Evolutionary conservation across 1,140 invertebrate species (phyloP).

Genomic region (Drosophila sulfurigaster): DNA sequence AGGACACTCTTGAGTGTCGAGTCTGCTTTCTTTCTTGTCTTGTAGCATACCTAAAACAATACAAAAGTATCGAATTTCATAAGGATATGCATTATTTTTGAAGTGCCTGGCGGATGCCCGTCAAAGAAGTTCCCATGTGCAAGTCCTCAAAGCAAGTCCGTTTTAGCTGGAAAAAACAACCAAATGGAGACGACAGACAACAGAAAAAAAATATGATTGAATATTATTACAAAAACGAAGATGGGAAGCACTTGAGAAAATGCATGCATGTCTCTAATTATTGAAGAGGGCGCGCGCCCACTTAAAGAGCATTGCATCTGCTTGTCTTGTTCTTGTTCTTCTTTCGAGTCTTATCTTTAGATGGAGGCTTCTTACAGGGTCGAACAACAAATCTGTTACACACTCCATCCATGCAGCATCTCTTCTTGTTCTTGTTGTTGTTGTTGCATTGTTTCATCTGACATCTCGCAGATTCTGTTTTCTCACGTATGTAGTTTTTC

Average conservation of each 20-base stretch:
- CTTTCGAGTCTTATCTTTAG: conserved; percentile 9
- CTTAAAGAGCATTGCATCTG: conserved; percentile 41
- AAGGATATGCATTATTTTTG: conserved; percentile 60
- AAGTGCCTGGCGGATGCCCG: conserved; percentile 43
- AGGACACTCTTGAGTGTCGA: conserved; percentile 46
- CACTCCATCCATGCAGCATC: too few relatives aligned
- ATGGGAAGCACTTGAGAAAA: conserved; percentile 54
- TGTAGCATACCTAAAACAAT: conserved; percentile 53
- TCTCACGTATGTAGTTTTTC: conserved; percentile 63
- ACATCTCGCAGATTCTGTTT: conserved; percentile 36
- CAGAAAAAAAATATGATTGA: conserved; percentile 33
- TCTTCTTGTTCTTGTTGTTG: too few relatives aligned
- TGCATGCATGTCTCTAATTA: conserved; percentile 72
- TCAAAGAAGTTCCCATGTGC: conserved; percentile 48
- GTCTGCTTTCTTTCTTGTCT: conserved; percentile 47
- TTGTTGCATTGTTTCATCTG: conserved; percentile 30
- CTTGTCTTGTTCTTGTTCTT: neutral
- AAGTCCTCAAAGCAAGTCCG: conserved; percentile 35
- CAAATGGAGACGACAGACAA: too few relatives aligned
- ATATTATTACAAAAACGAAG: conserved; percentile 9
- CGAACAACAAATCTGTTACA: conserved; percentile 14
- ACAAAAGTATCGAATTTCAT: conserved; percentile 73
- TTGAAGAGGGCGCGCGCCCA: conserved; percentile 62
- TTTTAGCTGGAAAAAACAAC: neutral
- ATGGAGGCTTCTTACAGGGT: conserved; percentile 32